Evolutionary conservation across 2,113 vertebrate species (phyloP).

Genomic region (Acrocephalus kingi): DNA sequence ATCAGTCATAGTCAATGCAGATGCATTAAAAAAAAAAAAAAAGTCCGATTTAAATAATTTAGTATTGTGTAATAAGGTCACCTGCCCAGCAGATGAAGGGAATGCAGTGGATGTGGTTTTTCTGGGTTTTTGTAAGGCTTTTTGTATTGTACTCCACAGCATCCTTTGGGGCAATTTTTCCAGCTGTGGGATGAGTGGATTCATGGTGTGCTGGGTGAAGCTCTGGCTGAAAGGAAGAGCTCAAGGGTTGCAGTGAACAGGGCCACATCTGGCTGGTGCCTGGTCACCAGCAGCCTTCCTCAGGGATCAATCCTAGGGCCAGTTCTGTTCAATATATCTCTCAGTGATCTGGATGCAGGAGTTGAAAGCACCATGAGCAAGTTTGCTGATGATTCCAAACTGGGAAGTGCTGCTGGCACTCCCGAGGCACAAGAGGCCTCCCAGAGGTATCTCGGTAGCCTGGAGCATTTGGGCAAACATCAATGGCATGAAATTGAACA

Average conservation of each 20-base stretch:
- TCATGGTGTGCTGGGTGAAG: neutral
- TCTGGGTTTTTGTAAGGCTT: neutral
- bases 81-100: neutral
- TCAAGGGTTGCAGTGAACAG: neutral
- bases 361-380: neutral
- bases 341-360: neutral
- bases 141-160: neutral
- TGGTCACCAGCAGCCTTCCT: neutral
- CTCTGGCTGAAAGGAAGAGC: neutral
- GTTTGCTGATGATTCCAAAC: neutral
- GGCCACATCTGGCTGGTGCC: neutral
- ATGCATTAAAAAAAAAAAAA: neutral
- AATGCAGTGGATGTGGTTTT: accelerated
- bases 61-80: neutral
- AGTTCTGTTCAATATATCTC: neutral
- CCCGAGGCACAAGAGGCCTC: neutral
- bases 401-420: neutral
- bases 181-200: neutral
- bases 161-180: neutral
- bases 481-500: neutral
- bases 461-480: neutral
- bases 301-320: neutral
- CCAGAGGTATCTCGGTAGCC: neutral
- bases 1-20: neutral
- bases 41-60: neutral